A percentile compares a stretch with the other conserved stretches of the same genome.
Conservation (phyloP, 1,140 invertebrate species). For the Bursaphelenchus mucronatus region DNA sequence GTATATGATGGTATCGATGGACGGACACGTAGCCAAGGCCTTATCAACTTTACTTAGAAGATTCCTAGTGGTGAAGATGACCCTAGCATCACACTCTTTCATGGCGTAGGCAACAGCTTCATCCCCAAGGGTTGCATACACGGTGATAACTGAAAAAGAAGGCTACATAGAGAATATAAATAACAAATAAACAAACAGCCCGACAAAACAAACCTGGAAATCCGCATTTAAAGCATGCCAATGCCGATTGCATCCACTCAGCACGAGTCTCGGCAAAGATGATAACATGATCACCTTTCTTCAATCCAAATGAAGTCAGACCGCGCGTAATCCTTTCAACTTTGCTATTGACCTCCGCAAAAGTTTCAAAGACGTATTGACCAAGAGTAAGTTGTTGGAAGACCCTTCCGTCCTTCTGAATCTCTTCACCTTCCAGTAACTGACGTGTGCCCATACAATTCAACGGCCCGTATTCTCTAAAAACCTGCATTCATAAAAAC, state of each 20-base stretch:
- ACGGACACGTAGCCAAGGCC: constrained; percentile 37
- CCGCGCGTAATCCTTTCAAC: constrained; percentile 64
- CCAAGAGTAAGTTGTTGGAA: constrained; percentile 94
- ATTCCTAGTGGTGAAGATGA: constrained; percentile 55
- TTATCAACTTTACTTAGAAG: constrained; percentile 49
- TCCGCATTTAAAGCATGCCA: constrained; percentile 86
- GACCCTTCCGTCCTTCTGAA: constrained; percentile 83
- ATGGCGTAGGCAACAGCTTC: constrained; percentile 90
- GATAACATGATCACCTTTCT: constrained; percentile 72
- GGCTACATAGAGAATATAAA: constrained; percentile 2
- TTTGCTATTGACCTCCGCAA: constrained; percentile 22
- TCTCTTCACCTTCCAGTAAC: constrained; percentile 83
- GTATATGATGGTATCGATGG: constrained; percentile 52
- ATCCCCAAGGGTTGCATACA: constrained; percentile 92
- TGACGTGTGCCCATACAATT: constrained; percentile 82
- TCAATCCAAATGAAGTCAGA: constrained; percentile 68
- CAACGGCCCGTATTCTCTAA: constrained; percentile 61
- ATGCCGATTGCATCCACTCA: constrained; percentile 92
- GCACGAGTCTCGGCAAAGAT: constrained; percentile 93
- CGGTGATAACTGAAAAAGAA: constrained; percentile 75
- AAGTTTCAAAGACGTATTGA: constrained; percentile 67
- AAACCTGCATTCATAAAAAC: constrained; percentile 7
- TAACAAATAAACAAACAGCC: not conserved
- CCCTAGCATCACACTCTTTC: constrained; percentile 85
- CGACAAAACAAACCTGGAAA: constrained; percentile 68